Evolutionary conservation across 2,113 vertebrate species (phyloP), one percentile per base, ranked within the genome.

Genomic region (Manacus vitellinus): DNA sequence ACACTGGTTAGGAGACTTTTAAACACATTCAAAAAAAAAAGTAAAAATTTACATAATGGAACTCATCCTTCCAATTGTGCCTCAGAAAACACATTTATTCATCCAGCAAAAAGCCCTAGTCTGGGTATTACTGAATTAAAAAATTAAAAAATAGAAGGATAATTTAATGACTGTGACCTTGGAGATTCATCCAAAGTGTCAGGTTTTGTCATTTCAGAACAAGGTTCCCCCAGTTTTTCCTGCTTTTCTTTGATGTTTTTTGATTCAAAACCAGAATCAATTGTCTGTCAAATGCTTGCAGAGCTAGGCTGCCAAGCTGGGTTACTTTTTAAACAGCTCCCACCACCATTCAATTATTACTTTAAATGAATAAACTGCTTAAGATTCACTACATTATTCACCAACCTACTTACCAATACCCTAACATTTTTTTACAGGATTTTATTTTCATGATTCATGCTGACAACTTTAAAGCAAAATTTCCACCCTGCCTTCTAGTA

Each of bases 341-440:
- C n/a, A 31, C 30, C 73, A 66, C 33, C 49, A 85, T 18, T 88
- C 49, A 77, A 16, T 91, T 92, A 85, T 89, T 68, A 16, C 33
- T 92, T 77, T 82, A 92, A 74, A 24, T 35, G 15, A 67, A 33
- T 61, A 78, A 82, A 82, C 43, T 8, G 56, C 27, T 79, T 92
- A 76, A 74, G 90, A 86, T 68, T 83, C 35, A 89, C 90, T 93
- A 37, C 19, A 35, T 81, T 87, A 75, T 77, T 92, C 44, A 91
- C 51, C 81, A 81, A 94, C 31, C 3, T 72, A 89, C 66, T 88
- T 92, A 93, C 10, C 18, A 76, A 71, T 77, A 96, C 84, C 33
- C 37, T 95, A 89, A 61, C 4, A 82, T 20, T 74, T 66, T 46
- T 68, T 90, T 85, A 44, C 70, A 81, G 59, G 31, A 63, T 87